Evolutionary conservation across 2,797 vertebrate genomes (phyloP), one percentile per base, ranked within the genome.

Genomic region (Valencia hispanica): DNA sequence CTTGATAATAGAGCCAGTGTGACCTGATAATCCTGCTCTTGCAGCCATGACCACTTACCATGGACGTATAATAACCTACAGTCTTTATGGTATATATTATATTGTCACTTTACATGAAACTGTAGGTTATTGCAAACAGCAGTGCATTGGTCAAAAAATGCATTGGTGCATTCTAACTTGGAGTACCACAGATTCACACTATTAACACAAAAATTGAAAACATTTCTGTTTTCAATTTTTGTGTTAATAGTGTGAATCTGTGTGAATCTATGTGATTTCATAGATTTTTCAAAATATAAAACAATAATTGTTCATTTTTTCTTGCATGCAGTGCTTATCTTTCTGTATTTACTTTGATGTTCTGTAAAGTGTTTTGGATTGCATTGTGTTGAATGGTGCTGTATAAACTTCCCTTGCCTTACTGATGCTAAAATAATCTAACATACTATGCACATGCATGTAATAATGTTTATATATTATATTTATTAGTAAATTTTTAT

Each of bases 1-100:
- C 88, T 85, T 88, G 88, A 82, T 59, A 73, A 74, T 63, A 36
- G 73, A 84, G 83, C 77, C 68, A 72, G 78, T 82, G 78, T 77
- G 43, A 83, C 79, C 74, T 79, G 84, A 79, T 53, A 77, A 78
- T 86, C 83, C 81, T 82, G 82, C 79, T 86, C 74, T 48, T 70
- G 75, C 74, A 87, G 86, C 75, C 22, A 79, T 55, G 50, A 50
- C 39, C 30, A 77, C 72, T 88, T 85, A 79, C 78, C n/a, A 75
- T 30, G n/a, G 25, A 4, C 69, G 75, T 85, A 77, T 79, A 77
- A 78, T 75, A 83, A 78, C 32, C 48, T 5, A 48, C 0, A 9
- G 4, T 20, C 59, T 22, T 8, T 47, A 50, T 43, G 57, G 63
- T n/a, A 57, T 57, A 57, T 55, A 27, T 55, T 27, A 1, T 55